A percentile compares a stretch with the other conserved stretches of the same genome.
Conservation (phyloP, 2,888 invertebrate genomes). For the Watsonalla binaria region DNA sequence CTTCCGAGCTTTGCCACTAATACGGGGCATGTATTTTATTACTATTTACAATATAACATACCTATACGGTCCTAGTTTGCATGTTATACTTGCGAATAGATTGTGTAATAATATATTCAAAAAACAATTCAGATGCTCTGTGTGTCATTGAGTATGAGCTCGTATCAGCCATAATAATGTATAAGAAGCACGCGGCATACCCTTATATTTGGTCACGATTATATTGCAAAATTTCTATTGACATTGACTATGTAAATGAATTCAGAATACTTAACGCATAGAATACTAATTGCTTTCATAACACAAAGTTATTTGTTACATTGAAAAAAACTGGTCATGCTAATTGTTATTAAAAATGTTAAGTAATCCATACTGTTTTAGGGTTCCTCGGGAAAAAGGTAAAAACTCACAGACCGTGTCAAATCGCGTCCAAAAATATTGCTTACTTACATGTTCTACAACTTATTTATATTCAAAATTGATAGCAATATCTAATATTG, state of each 20-base stretch:
- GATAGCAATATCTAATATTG: too few relatives aligned
- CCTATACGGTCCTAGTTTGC: background rate
- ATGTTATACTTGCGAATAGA: background rate
- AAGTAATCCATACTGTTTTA: too few relatives aligned
- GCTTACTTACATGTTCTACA: too few relatives aligned
- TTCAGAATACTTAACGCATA: constrained; percentile 23
- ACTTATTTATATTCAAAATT: too few relatives aligned
- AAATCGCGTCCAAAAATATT: too few relatives aligned
- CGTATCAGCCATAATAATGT: background rate
- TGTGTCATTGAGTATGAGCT: background rate
- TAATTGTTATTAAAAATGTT: background rate
- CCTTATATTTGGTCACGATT: constrained; percentile 33
- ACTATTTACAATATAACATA: too few relatives aligned
- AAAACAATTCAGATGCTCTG: background rate
- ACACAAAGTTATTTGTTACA: constrained; percentile 14
- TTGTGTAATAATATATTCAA: background rate
- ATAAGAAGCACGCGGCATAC: constrained; percentile 11
- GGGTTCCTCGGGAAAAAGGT: too few relatives aligned
- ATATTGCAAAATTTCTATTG: constrained; percentile 46
- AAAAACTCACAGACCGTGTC: too few relatives aligned
- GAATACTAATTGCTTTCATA: constrained; percentile 23
- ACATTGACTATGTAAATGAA: constrained; percentile 40
- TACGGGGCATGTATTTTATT: too few relatives aligned
- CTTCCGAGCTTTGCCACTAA: too few relatives aligned
- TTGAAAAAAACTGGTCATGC: constrained; percentile 8